Percentiles rank a stretch among this genome's conserved stretches.
Evolutionary conservation across 2,797 vertebrate genomes (phyloP).

Genomic region (Mallotus villosus): DNA sequence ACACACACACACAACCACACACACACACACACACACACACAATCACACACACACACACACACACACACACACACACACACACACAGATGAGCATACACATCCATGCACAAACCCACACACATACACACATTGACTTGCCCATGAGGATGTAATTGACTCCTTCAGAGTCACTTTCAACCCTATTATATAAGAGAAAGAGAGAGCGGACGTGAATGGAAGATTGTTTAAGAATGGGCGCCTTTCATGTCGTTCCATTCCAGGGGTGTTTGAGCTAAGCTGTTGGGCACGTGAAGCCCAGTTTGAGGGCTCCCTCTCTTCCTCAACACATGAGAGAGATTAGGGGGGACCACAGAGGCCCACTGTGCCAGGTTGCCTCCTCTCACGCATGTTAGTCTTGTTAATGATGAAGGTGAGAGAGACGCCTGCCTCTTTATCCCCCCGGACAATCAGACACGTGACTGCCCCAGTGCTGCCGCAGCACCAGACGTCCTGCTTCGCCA

Average conservation of each 20-base stretch:
- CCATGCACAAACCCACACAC: not conserved
- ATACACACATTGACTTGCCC: not conserved
- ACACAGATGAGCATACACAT: slow-evolving; percentile 5
- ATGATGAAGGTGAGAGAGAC: slow-evolving; percentile 56
- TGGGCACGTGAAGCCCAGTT: slow-evolving; percentile 46
- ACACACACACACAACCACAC: not conserved
- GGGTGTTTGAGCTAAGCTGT: slow-evolving; percentile 25
- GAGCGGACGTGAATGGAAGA: slow-evolving; percentile 32
- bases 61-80: slow-evolving; percentile 2
- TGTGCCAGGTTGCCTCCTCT: slow-evolving; percentile 37
- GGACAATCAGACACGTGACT: slow-evolving; percentile 40
- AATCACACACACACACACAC: slow-evolving; percentile 4
- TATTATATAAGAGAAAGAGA: slow-evolving; percentile 3
- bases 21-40: slow-evolving; percentile 10
- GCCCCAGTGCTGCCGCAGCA: not conserved
- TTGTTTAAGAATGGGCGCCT: slow-evolving; percentile 52
- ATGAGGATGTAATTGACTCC: not conserved
- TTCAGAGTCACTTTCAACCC: slow-evolving; percentile 1
- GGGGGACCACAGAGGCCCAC: slow-evolving; percentile 31
- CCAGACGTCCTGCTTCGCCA: not conserved
- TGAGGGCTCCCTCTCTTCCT: slow-evolving; percentile 49
- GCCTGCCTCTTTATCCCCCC: slow-evolving; percentile 36
- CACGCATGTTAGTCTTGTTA: slow-evolving; percentile 59
- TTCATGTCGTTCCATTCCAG: slow-evolving; percentile 49
- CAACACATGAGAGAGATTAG: slow-evolving; percentile 66